Base-by-base conservation (phyloP, 2,797 vertebrate genomes). In the Cirrhinus molitorella region DNA sequence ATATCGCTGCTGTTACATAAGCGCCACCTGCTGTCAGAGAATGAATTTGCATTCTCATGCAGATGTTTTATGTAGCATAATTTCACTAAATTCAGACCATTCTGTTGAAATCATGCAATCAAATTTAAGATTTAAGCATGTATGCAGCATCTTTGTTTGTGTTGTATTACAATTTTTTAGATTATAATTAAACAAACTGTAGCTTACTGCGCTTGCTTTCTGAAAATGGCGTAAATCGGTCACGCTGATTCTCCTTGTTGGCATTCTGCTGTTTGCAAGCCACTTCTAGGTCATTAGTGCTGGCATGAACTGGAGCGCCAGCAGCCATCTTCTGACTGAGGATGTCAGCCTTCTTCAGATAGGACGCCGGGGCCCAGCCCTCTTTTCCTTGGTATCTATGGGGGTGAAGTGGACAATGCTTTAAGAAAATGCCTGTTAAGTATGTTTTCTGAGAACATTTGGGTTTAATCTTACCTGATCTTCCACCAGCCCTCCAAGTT, bases 401-500 rank as follows among this genome's bases (percentile, higher is more conserved):
- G 6, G 40, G 4, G 25, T 4, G 61, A 37, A 40, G 14, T 13
- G 21, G 47, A 37, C 9, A 57, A 47, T 28, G 37, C 4, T 31
- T 1, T 6, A 53, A 68, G 47, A 23, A 76, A 51, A 66, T 9
- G 21, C 19, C 0, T 34, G 28, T 47, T 0, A 55, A 5, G 11
- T 28, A 4, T 16, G 14, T 71, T 21, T 51, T 21, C 21, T 53
- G 51, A n/a, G 13, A 9, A 65, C n/a, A 63, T 34, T 47, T 31
- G 57, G 4, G 3, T 73, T 31, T 47, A 6, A 14, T 71, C 66
- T 81, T 94, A 99, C 98, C 98, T 98, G 94, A 99, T 99, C 91
- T 99, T 99, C 98, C 98, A 99, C 98, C 98, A 99, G 91, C 98
- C 98, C 91, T 99, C 98, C 92, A 99, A 91, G 92, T 99, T 99